Evolutionary conservation across 2,888 invertebrate species (phyloP), one percentile per base, ranked within the genome.

Genomic region (Drosophila greeni): DNA sequence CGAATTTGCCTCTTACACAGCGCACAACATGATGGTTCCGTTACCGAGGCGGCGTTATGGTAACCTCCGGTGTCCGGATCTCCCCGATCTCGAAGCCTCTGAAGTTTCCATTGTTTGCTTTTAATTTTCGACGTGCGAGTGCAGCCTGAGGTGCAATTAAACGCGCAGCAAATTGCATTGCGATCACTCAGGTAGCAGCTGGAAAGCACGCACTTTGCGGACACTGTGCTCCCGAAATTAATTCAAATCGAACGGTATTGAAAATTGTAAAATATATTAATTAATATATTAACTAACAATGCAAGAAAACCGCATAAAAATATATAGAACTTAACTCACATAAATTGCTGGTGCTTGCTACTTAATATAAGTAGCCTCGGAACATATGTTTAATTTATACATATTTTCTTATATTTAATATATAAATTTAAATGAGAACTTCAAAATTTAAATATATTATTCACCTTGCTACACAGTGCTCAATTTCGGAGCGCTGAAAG

Each of bases 61-160:
- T 49, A 42, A 31, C 34, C 52, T 43, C 40, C 51, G 29, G 51
- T 29, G 43, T 43, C 40, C 51, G 29, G 51, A 42, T 67, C 29
- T 29, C 45, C 18, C 18, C 18, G 29, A 8, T 12, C 45, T 14
- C 14, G 8, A 0, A 12, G 45, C 45, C 45, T 31, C 18, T 9
- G 18, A 8, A 31, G 71, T 68, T 74, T 69, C 66, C 64, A 82
- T 84, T 79, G 84, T 81, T 84, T 82, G 83, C 81, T 82, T 81
- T 84, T 81, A 73, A 81, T 81, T 82, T 82, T 69, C 68, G 74
- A 81, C 83, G 81, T 81, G 84, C 73, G 51, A 56, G 47, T 39
- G 45, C 59, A 58, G 58, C 59, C 45, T 31, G 34, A 47, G 42
- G 53, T 75, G 55, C 75, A 81, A 81, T 81, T 82, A 82, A 67